These are phyloP conservation scores for Morpho helenor DNA, from an alignment of 2,888 invertebrate species.

Conservation along the genomic window DNA sequence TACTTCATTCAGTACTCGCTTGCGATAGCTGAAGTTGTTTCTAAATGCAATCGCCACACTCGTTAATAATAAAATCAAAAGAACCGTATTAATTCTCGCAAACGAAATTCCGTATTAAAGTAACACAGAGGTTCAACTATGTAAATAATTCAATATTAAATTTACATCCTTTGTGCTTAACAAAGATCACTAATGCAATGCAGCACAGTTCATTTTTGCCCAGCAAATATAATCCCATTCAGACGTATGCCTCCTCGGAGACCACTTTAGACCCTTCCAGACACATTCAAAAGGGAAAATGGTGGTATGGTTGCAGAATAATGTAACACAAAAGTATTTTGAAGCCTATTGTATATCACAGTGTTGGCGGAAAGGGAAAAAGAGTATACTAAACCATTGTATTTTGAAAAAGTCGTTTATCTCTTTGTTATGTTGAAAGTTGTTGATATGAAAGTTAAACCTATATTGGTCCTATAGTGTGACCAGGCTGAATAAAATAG, in stretches of 20 bases:
- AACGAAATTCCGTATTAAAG: too few relatives aligned
- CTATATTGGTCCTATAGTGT: too few relatives aligned
- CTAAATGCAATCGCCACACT: too few relatives aligned
- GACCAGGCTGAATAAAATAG: too few relatives aligned
- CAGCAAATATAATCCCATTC: slow-evolving; percentile 3
- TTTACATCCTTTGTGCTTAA: background rate
- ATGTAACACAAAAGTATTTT: slow-evolving; percentile 20
- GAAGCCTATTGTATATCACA: slow-evolving; percentile 19
- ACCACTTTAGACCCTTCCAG: slow-evolving; percentile 30
- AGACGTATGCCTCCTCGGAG: slow-evolving; percentile 20
- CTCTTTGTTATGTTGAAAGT: too few relatives aligned
- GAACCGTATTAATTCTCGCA: too few relatives aligned
- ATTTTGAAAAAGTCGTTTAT: too few relatives aligned
- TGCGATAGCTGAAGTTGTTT: too few relatives aligned
- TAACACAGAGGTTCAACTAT: background rate
- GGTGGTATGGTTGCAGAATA: slow-evolving; percentile 23
- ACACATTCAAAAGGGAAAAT: slow-evolving; percentile 28
- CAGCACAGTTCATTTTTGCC: background rate
- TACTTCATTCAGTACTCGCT: too few relatives aligned
- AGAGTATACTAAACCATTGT: too few relatives aligned
- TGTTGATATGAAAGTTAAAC: too few relatives aligned
- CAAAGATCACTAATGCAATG: background rate
- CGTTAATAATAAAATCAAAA: too few relatives aligned
- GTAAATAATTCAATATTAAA: slow-evolving; percentile 20
- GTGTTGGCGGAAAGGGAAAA: background rate